Evolutionary conservation across 2,113 vertebrate genomes (phyloP), one percentile per base, ranked within the genome.

Genomic region (Talpa occidentalis): DNA sequence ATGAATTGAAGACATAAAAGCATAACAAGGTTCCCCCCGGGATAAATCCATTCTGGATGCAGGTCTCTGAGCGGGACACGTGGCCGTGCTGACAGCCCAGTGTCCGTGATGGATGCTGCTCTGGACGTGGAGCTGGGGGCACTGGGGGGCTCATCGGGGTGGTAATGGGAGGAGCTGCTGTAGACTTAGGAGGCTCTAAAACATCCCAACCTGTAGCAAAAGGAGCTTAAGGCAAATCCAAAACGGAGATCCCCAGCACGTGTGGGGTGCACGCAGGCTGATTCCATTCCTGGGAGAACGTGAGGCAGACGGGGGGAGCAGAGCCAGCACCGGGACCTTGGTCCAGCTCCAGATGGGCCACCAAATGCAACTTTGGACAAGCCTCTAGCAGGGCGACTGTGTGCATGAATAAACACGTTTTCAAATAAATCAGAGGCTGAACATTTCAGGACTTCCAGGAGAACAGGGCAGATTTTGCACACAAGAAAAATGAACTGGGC

Each of bases 1-100:
- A 98, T 93, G 97, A 97, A 97, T 95, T 64, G 93, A 96, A 95
- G 96, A 93, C 98, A 97, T 98, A 93, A 97, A 98, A 98, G 98
- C 96, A 94, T 97, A 95, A 95, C 95, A 0, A 0, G 94, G 10
- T 12, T 95, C 90, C 97, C 95, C 95, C 81, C 37, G 95, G 98
- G 98, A 96, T 16, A 0, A 95, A 97, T 98, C 89, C 84, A 77
- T 97, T 91, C 91, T 92, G 96, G 94, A 93, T 76, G 74, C 73
- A 6, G 96, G 67, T 97, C 95, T 95, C 15, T 54, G 94, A 91
- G 95, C 73, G 96, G 97, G 97, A 95, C 97, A 62, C 66, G 30
- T 93, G 96, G 97, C 97, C 40, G 64, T 37, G 96, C 97, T 98
- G 98, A 98, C 97, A 98, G 96, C 90, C 91, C 64, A 26, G 94